Conservation (phyloP, 2,113 vertebrate genomes). For the Menidia beryllina region DNA sequence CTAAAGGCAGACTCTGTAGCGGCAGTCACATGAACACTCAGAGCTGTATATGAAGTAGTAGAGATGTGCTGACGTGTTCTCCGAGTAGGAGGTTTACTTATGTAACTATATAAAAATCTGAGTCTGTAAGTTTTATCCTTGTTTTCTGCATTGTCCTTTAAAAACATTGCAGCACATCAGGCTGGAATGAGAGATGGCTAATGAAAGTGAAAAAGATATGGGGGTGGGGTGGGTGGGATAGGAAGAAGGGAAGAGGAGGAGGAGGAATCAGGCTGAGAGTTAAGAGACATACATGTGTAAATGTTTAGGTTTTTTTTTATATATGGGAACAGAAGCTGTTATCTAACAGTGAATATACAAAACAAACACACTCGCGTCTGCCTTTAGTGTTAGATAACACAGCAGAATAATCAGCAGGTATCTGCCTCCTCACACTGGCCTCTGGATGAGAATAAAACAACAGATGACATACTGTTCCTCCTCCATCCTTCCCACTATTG, state of each 20-base stretch:
- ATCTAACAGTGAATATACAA: constrained; percentile 57
- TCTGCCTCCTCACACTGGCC: constrained; percentile 73
- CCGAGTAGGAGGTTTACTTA: constrained; percentile 47
- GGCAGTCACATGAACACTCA: constrained; percentile 22
- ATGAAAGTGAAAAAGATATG: background rate
- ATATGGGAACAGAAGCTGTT: constrained; percentile 31
- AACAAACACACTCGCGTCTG: constrained; percentile 39
- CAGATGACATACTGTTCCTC: constrained; percentile 71
- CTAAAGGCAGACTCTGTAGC: constrained; percentile 16
- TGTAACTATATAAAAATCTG: background rate
- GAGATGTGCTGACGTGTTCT: constrained; percentile 28
- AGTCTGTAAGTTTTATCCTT: background rate
- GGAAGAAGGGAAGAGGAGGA: background rate
- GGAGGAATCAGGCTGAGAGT: constrained; percentile 3
- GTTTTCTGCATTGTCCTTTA: background rate
- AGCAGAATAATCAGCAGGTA: constrained; percentile 71
- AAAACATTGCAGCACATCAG: constrained; percentile 1
- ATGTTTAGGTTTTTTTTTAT: constrained; percentile 33
- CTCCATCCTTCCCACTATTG: constrained; percentile 67
- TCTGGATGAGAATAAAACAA: constrained; percentile 77
- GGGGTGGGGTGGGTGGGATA: background rate
- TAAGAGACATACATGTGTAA: constrained; percentile 21
- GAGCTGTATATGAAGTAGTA: constrained; percentile 5
- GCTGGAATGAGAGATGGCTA: constrained; percentile 9
- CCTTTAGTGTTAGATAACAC: constrained; percentile 68